phyloP scores from a whole-genome alignment of 2,888 invertebrate species.

The Xanthorhoe spadicearia region DNA sequence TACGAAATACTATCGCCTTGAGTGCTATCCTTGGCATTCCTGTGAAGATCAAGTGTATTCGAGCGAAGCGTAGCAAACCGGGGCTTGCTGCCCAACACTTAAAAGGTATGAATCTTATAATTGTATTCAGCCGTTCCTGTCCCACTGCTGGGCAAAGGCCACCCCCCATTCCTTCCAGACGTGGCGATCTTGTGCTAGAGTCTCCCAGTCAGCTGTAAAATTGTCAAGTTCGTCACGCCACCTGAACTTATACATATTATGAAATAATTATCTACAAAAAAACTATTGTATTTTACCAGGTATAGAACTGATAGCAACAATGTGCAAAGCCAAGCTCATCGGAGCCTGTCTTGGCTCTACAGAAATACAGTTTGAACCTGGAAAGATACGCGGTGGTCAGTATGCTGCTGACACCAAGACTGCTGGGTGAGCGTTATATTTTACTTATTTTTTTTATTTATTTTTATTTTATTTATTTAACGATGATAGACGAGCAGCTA shows the following conservation, averaged over 20 bases:
- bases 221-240: too few relatives aligned
- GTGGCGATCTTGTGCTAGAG: too few relatives aligned
- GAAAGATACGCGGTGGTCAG: conserved; percentile 84
- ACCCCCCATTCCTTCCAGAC: too few relatives aligned
- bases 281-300: conserved; percentile 71
- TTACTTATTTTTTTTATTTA: too few relatives aligned
- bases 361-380: conserved; percentile 89
- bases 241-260: too few relatives aligned
- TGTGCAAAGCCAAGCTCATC: conserved; percentile 89
- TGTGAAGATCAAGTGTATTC: conserved; percentile 90
- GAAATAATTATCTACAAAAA: too few relatives aligned
- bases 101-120: too few relatives aligned
- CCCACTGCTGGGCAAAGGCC: too few relatives aligned
- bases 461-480: too few relatives aligned
- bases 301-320: conserved; percentile 88
- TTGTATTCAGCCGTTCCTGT: too few relatives aligned
- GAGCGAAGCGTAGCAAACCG: conserved; percentile 92
- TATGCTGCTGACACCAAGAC: conserved; percentile 91
- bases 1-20: conserved; percentile 91
- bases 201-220: too few relatives aligned
- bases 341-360: conserved; percentile 91
- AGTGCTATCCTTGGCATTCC: conserved; percentile 91
- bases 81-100: conserved; percentile 93
- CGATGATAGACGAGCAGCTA: too few relatives aligned
- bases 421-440: conserved; percentile 86